Conservation (phyloP, 2,888 invertebrate genomes). For the Drosophila percnosoma region DNA sequence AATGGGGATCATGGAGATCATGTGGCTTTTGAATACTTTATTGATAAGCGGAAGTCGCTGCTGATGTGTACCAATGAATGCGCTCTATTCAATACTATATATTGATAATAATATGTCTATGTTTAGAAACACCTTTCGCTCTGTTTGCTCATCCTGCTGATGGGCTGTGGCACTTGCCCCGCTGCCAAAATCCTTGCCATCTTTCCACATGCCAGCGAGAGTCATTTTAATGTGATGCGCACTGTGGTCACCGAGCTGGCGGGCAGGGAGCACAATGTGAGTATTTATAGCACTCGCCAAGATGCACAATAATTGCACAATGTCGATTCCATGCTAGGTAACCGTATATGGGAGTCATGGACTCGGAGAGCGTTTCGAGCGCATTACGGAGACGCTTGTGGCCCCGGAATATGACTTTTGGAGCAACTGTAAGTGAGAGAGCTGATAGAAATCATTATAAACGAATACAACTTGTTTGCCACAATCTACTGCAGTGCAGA, state of each 20-base stretch:
- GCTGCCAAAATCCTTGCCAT: conserved; percentile 80
- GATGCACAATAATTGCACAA: not conserved
- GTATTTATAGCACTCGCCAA: conserved; percentile 15
- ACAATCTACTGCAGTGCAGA: conserved; percentile 60
- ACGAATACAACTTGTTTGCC: not conserved
- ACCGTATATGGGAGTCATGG: conserved; percentile 81
- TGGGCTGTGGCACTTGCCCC: conserved; percentile 4
- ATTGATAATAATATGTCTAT: not conserved
- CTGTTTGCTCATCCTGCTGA: conserved; percentile 4
- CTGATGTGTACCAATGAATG: conserved; percentile 71
- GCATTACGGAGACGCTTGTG: conserved; percentile 80
- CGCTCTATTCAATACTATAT: conserved; percentile 5
- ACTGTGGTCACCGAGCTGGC: conserved; percentile 85
- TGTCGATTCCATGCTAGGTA: conserved; percentile 63
- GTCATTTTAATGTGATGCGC: conserved; percentile 84
- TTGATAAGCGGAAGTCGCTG: conserved; percentile 54
- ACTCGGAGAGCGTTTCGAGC: conserved; percentile 82
- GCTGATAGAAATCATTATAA: not conserved
- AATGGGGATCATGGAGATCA: conserved; percentile 11
- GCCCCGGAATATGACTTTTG: conserved; percentile 81
- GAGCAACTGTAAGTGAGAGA: conserved; percentile 73
- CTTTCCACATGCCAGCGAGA: conserved; percentile 83
- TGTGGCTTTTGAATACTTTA: conserved; percentile 7
- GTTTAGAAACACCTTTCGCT: not conserved
- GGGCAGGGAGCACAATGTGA: conserved; percentile 85